Evolutionary conservation across 1,140 invertebrate species (phyloP).

Genomic region (Cecropterus lyciades): DNA sequence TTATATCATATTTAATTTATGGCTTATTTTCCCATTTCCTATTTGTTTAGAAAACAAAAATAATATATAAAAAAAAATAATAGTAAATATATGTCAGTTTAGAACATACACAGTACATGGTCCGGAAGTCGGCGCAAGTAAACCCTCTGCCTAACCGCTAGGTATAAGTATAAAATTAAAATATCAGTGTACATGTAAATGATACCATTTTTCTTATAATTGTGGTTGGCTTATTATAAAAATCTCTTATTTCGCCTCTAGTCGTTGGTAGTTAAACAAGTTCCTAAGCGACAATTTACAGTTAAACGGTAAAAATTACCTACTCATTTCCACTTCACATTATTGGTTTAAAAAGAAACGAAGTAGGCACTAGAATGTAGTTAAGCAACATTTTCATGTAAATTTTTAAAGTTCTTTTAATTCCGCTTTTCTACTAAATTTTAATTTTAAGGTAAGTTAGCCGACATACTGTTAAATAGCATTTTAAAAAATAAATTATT

Average conservation of each 20-base stretch:
- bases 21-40: no score
- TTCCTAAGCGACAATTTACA: neutral
- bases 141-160: no score
- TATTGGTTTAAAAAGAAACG: neutral
- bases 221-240: no score
- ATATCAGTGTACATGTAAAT: no score
- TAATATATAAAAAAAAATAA: no score
- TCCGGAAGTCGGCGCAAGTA: no score
- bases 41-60: no score
- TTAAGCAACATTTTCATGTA: conserved; percentile 16
- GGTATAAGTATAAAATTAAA: no score
- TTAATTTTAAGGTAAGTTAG: neutral
- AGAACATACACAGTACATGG: no score
- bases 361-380: conserved; percentile 8
- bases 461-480: neutral
- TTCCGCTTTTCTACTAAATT: neutral
- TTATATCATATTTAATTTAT: no score
- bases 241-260: neutral
- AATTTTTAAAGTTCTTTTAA: conserved; percentile 7
- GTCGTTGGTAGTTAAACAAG: neutral
- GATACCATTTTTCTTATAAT: no score
- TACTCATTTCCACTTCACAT: neutral
- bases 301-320: neutral
- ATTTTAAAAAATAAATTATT: neutral
- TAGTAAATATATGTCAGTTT: no score